Percentiles rank a stretch among this genome's conserved stretches.
Conservation (phyloP, 2,797 vertebrate species). For the Ispidina lecontei region DNA sequence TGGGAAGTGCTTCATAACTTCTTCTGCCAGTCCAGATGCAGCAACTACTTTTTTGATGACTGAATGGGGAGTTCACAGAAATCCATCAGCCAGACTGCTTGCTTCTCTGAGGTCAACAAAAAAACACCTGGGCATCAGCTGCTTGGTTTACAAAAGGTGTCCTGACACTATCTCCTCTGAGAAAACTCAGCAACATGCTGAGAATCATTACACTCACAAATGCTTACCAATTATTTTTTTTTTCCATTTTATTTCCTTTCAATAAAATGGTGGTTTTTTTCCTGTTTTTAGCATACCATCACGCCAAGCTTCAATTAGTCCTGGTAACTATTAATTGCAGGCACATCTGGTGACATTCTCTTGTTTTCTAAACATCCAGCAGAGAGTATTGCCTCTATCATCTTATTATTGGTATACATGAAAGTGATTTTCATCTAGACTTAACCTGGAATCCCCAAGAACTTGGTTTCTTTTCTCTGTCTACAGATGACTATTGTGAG, state of each 20-base stretch:
- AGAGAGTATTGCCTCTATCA: background rate
- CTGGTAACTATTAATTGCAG: background rate
- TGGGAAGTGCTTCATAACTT: background rate
- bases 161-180: background rate
- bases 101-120: background rate
- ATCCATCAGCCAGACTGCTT: background rate
- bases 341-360: background rate
- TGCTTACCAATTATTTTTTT: background rate
- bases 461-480: background rate
- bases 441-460: background rate
- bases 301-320: background rate
- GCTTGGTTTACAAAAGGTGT: background rate
- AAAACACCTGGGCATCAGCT: background rate
- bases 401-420: background rate
- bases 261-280: background rate
- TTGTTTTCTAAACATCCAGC: background rate
- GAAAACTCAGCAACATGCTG: background rate
- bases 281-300: background rate
- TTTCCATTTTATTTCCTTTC: background rate
- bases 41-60: background rate
- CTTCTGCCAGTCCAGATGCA: background rate
- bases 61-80: background rate
- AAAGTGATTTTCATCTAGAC: background rate
- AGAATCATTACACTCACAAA: background rate
- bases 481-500: background rate